These are phyloP conservation scores for Adelphocoris suturalis DNA, from an alignment of 2,888 invertebrate species.

Conservation along the genomic window DNA sequence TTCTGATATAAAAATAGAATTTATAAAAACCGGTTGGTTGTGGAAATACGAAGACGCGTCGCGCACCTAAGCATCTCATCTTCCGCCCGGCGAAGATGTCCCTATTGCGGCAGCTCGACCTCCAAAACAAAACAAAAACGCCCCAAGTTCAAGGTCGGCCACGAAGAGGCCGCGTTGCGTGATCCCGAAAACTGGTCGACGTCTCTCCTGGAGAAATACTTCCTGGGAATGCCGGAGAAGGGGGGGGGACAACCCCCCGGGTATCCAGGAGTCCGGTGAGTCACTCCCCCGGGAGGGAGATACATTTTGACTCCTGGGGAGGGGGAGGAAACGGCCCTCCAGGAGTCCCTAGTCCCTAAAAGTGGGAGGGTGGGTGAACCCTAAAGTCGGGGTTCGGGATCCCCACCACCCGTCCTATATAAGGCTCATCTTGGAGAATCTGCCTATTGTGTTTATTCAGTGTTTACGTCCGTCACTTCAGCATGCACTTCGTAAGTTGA, in stretches of 20 bases:
- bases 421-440: slow-evolving; percentile 46
- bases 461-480: slow-evolving; percentile 55
- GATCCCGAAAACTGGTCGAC: slow-evolving; percentile 51
- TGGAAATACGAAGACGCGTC: not conserved
- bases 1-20: too few relatives aligned
- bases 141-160: slow-evolving; percentile 38
- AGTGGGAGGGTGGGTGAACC: slow-evolving; percentile 30
- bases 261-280: not conserved
- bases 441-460: slow-evolving; percentile 39
- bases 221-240: not conserved
- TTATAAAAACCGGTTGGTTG: too few relatives aligned
- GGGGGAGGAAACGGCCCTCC: not conserved
- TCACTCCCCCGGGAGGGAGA: not conserved
- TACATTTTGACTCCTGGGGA: not conserved
- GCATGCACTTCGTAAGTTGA: slow-evolving; percentile 59
- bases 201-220: not conserved
- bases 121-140: not conserved
- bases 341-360: not conserved
- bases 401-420: slow-evolving; percentile 50
- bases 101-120: slow-evolving; percentile 13
- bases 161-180: slow-evolving; percentile 15
- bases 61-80: not conserved
- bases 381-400: slow-evolving; percentile 4
- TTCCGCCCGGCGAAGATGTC: slow-evolving; percentile 24
- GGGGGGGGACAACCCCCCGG: too few relatives aligned